Percentiles rank a stretch among this genome's conserved stretches.
Evolutionary conservation across 2,888 invertebrate species (phyloP).

Genomic region (Leucania comma): DNA sequence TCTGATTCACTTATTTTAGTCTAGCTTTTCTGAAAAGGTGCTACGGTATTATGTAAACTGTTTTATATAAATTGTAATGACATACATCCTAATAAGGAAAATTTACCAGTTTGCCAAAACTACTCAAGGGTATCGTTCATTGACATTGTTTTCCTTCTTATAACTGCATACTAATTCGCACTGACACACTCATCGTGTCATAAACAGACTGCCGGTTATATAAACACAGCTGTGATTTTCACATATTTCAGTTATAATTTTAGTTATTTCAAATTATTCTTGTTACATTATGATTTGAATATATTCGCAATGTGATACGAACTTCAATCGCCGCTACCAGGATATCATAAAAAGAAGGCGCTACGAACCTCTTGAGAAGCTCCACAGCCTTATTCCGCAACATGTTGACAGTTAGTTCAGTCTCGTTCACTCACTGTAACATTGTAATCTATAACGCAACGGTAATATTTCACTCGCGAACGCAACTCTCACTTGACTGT

Average conservation of each 20-base stretch:
- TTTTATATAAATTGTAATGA: too few relatives aligned
- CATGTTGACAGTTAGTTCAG: slow-evolving; percentile 68
- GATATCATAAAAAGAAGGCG: slow-evolving; percentile 26
- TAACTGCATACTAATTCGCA: slow-evolving; percentile 17
- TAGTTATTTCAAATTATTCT: background rate
- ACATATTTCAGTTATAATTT: background rate
- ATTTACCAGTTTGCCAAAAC: slow-evolving; percentile 9
- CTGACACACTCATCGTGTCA: background rate
- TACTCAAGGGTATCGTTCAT: slow-evolving; percentile 15
- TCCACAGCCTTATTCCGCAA: slow-evolving; percentile 76
- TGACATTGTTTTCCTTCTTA: slow-evolving; percentile 27
- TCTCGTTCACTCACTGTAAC: slow-evolving; percentile 46
- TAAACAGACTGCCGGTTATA: background rate
- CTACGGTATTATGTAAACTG: background rate
- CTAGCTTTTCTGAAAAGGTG: background rate
- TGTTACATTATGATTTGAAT: too few relatives aligned
- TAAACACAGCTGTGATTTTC: too few relatives aligned
- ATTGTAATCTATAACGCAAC: slow-evolving; percentile 41
- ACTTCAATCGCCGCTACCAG: slow-evolving; percentile 23
- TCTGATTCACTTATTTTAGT: background rate
- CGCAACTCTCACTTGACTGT: slow-evolving; percentile 55
- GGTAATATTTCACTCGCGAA: slow-evolving; percentile 40
- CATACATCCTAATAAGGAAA: slow-evolving; percentile 4
- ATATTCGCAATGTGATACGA: background rate
- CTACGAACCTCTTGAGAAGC: slow-evolving; percentile 67